Evolutionary conservation across 2,797 vertebrate genomes (phyloP), one percentile per base, ranked within the genome.

Genomic region (Myotis vivesi): DNA sequence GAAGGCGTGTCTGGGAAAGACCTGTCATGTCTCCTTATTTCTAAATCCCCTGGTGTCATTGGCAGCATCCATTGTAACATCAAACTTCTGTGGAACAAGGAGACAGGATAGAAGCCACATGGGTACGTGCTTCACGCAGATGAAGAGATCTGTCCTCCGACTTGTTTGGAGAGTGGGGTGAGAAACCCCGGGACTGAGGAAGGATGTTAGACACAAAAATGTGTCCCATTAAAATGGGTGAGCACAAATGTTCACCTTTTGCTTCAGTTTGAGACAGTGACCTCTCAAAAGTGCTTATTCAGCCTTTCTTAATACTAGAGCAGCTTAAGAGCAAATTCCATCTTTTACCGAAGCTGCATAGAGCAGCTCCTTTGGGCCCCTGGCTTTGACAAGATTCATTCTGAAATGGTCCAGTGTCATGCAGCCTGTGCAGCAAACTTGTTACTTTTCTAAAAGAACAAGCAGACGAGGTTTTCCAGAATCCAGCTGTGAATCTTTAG

Each of bases 361-460:
- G 64, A 93, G 51, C 79, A 59, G 33, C 51, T 87, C 92, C 92
- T 89, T 44, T 83, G 80, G 94, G 91, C 13, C 85, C 68, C 62
- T 80, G 68, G 76, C 85, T 96, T 91, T 92, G 95, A 96, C 83
- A 96, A 84, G 76, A 95, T 92, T 94, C 92, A 84, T 95, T 97
- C 66, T 94, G 94, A 97, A 97, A 96, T 89, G 30, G 0, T 4
- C 69, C 85, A 46, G 62, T 92, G 86, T 96, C 73, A 92, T 53
- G 89, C 20, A 95, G 51, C 68, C 89, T 71, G 80, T 86, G 91
- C 76, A 97, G 66, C 75, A 96, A 96, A 92, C 83, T 96, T 97
- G 96, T 97, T 97, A 95, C 91, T 98, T 96, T 86, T 30, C 77
- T 97, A 97, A 97, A 96, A 97, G 97, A 97, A 97, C 92, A 96